Percentiles rank a stretch among this genome's conserved stretches.
phyloP scores from a whole-genome alignment of 1,140 invertebrate genomes.

The Meloidogyne floridensis region DNA sequence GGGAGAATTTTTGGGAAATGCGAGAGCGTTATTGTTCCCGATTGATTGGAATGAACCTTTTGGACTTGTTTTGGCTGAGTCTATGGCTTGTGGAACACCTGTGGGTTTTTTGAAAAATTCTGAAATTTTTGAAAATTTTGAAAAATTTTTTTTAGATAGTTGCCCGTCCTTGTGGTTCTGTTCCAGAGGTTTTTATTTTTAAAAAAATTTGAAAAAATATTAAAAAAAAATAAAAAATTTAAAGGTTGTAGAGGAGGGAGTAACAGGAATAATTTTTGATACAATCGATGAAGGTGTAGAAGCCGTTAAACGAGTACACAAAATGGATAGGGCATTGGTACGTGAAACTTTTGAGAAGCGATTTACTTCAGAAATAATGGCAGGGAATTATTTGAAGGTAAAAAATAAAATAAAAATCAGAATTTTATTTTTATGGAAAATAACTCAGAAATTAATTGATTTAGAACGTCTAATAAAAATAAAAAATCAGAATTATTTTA shows the following conservation, averaged over 20 bases:
- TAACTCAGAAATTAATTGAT: too few relatives aligned
- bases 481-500: background rate
- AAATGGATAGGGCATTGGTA: conserved; percentile 11
- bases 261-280: conserved; percentile 32
- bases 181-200: conserved; percentile 25
- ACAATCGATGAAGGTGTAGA: conserved; percentile 19
- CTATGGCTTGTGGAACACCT: conserved; percentile 40
- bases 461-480: too few relatives aligned
- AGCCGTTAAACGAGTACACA: conserved; percentile 30
- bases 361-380: conserved; percentile 31
- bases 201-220: background rate
- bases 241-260: conserved; percentile 18
- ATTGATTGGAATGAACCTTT: conserved; percentile 38
- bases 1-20: conserved; percentile 31
- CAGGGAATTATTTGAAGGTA: conserved; percentile 18
- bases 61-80: conserved; percentile 32
- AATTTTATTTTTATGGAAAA: background rate
- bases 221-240: background rate
- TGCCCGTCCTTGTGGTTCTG: conserved; percentile 30
- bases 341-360: conserved; percentile 25
- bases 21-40: conserved; percentile 32
- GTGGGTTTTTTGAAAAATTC: too few relatives aligned
- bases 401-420: background rate
- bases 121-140: too few relatives aligned
- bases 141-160: background rate